Base-by-base conservation (phyloP, 2,797 vertebrate species). In the Paguma larvata region DNA sequence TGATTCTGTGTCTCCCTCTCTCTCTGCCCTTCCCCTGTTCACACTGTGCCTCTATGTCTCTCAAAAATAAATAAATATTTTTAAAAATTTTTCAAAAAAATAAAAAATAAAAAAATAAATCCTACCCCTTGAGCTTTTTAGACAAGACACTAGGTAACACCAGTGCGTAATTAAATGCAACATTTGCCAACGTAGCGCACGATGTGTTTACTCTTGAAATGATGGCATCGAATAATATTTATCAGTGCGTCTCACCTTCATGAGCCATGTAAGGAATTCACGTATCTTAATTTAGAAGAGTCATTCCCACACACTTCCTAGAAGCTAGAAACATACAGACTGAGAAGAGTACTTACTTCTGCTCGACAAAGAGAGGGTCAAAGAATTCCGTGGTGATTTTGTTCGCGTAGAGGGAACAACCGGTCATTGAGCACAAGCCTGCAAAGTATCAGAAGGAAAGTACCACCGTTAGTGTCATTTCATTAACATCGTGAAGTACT, bases 361-460 rank as follows among this genome's bases (percentile, higher is more conserved):
- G 99, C 94, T 99, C 99, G 95, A 99, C 85, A 98, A 97, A 99
- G 98, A 99, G 98, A 34, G 99, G 99, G 96, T 99, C 99, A 96
- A 99, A 99, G 99, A 99, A 99, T 97, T 99, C 99, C 0, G 99
- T 98, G 6, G 99, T 99, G 98, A 99, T 99, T 98, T 99, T 99
- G 97, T 99, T 99, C 80, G 99, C 99, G 80, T 99, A 99, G 95
- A 99, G 99, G 38, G 99, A 99, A 93, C 99, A 99, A 11, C 99
- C 99, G 3, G 99, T 99, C 98, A 99, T 99, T 44, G 99, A 99
- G 97, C 99, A 99, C 41, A 99, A 89, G 84, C 99, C 99, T 99
- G 97, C 85, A 97, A 98, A 89, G 96, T 75, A 98, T 65, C 97
- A 98, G 95, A 98, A 25, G 44, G 46, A 75, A 83, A 89, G 56